phyloP scores from a whole-genome alignment of 1,140 invertebrate species.

The Asbolus verrucosus region DNA sequence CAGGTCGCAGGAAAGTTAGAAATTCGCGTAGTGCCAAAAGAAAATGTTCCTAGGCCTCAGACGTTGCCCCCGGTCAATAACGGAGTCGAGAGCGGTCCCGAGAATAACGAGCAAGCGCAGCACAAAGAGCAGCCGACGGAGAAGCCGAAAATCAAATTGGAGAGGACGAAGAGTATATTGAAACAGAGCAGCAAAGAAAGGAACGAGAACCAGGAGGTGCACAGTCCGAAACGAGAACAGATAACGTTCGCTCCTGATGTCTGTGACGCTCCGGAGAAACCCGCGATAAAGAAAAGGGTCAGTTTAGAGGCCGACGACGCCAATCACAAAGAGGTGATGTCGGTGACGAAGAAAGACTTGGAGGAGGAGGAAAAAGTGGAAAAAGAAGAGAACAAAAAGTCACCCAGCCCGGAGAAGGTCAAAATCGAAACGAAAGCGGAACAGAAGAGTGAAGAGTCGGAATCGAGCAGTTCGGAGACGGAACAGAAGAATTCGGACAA shows the following conservation, averaged over 20 bases:
- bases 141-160: constrained; percentile 50
- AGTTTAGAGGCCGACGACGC: constrained; percentile 42
- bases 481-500: constrained; percentile 50
- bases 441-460: constrained; percentile 46
- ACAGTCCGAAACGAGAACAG: constrained; percentile 61
- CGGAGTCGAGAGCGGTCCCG: constrained; percentile 10
- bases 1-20: constrained; percentile 75
- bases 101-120: constrained; percentile 44
- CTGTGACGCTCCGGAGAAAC: constrained; percentile 11
- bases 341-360: constrained; percentile 1
- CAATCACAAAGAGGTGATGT: neutral
- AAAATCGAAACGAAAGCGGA: constrained; percentile 36
- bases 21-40: constrained; percentile 78
- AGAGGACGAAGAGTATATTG: constrained; percentile 62
- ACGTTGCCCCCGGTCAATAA: constrained; percentile 45
- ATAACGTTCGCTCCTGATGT: constrained; percentile 59
- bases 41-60: constrained; percentile 45
- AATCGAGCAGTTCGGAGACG: constrained; percentile 56
- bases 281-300: constrained; percentile 38
- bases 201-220: constrained; percentile 50
- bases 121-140: neutral
- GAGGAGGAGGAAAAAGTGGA: neutral
- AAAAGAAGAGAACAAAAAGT: neutral
- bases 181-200: constrained; percentile 63
- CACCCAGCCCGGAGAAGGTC: constrained; percentile 32